Percentiles rank a stretch among this genome's conserved stretches.
These are phyloP conservation scores for Prolemur simus DNA, from an alignment of 2,113 vertebrate species.

Conservation along the genomic window DNA sequence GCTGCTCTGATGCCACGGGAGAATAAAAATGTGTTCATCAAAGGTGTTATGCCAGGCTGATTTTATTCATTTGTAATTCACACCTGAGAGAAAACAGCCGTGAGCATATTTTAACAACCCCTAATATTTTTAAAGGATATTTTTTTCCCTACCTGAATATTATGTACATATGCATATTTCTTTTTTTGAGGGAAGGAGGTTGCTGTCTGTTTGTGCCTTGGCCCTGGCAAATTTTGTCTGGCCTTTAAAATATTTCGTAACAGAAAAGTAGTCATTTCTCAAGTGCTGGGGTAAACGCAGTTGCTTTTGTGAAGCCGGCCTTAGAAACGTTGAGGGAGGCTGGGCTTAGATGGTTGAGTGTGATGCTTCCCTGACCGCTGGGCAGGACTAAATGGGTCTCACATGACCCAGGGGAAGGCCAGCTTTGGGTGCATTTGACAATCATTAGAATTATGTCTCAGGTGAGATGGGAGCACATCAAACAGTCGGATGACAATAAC, in stretches of 20 bases:
- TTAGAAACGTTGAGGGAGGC: conserved; percentile 52
- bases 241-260: conserved; percentile 47
- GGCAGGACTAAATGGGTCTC: not conserved
- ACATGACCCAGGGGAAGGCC: conserved; percentile 34
- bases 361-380: not conserved
- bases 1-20: conserved; percentile 68
- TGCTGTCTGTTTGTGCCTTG: not conserved
- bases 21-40: conserved; percentile 54
- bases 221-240: conserved; percentile 9
- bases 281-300: conserved; percentile 53
- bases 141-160: not conserved
- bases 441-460: conserved; percentile 54
- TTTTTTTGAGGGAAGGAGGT: not conserved
- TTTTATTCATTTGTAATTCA: conserved; percentile 72
- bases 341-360: conserved; percentile 30
- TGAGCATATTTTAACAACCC: conserved; percentile 64
- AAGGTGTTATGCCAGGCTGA: conserved; percentile 58
- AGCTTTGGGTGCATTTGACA: conserved; percentile 40
- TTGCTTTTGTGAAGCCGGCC: conserved; percentile 58
- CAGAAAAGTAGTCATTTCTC: conserved; percentile 59
- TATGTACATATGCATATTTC: not conserved
- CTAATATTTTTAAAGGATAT: conserved; percentile 68
- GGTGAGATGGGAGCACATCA: not conserved
- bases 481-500: conserved; percentile 49
- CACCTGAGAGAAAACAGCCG: conserved; percentile 63